Conservation (phyloP, 2,113 vertebrate species). For the Rynchops niger region DNA sequence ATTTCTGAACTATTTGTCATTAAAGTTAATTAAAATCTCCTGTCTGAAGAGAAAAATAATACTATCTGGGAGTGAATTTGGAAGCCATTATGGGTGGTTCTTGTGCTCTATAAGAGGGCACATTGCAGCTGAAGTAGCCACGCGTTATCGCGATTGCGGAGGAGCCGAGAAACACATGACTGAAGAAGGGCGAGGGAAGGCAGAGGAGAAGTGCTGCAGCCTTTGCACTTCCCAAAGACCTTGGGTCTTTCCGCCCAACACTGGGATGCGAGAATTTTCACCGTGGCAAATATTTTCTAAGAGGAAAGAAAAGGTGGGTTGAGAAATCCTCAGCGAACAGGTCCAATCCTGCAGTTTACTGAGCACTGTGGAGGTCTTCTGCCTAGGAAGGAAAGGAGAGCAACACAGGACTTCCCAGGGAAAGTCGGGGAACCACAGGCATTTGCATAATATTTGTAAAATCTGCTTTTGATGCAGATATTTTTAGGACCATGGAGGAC, state of each 20-base stretch:
- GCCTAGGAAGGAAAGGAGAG: neutral
- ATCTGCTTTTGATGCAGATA: neutral
- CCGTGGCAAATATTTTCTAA: neutral
- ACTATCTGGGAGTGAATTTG: neutral
- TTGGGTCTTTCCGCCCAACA: neutral
- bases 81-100: neutral
- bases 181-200: neutral
- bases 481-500: neutral
- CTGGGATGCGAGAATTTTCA: fast-evolving
- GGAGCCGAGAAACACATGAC: neutral
- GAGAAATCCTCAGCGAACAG: neutral
- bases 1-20: neutral
- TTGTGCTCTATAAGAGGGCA: neutral
- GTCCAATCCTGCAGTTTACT: neutral
- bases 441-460: neutral
- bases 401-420: neutral
- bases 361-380: neutral
- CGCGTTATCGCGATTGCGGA: fast-evolving
- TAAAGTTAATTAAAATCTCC: conserved; percentile 5
- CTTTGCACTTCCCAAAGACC: neutral
- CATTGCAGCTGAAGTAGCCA: neutral
- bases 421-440: neutral
- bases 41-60: neutral
- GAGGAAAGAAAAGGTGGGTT: neutral
- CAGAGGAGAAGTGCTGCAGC: neutral